phyloP scores from a whole-genome alignment of 2,888 invertebrate species.

The Periphyllus acericola region DNA sequence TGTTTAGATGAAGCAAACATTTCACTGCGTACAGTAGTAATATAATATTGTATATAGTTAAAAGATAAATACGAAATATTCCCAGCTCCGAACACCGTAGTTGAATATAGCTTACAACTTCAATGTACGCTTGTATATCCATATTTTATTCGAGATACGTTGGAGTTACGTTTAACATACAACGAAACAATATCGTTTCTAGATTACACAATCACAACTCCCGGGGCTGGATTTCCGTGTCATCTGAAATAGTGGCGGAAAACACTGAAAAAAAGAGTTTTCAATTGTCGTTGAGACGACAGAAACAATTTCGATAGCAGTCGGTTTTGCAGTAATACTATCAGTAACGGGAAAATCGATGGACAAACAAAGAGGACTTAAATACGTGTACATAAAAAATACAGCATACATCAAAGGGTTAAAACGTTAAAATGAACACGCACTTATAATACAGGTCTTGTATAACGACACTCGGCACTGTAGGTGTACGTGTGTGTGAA shows the following conservation, averaged over 20 bases:
- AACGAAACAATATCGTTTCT: conserved; percentile 13
- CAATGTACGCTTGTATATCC: background rate
- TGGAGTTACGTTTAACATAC: background rate
- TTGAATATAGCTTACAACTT: background rate
- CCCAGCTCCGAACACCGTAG: too few relatives aligned
- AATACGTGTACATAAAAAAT: conserved; percentile 33
- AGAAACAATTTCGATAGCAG: conserved; percentile 51
- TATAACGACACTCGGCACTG: background rate
- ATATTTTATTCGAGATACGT: background rate
- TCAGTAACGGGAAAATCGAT: conserved; percentile 12
- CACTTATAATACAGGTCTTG: background rate
- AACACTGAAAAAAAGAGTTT: background rate
- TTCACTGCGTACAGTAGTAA: background rate
- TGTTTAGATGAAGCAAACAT: background rate
- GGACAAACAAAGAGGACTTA: conserved; percentile 2
- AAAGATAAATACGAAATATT: too few relatives aligned
- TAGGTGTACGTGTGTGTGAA: background rate
- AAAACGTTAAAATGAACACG: conserved; percentile 30
- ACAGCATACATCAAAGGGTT: conserved; percentile 29
- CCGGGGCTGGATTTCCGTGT: conserved; percentile 33
- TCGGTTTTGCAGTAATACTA: conserved; percentile 33
- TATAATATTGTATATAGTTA: too few relatives aligned
- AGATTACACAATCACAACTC: conserved; percentile 42
- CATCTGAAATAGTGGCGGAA: background rate
- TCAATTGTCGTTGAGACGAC: conserved; percentile 19